These are phyloP conservation scores for Drosophila bocqueti DNA, from an alignment of 1,140 invertebrate genomes.

Conservation along the genomic window DNA sequence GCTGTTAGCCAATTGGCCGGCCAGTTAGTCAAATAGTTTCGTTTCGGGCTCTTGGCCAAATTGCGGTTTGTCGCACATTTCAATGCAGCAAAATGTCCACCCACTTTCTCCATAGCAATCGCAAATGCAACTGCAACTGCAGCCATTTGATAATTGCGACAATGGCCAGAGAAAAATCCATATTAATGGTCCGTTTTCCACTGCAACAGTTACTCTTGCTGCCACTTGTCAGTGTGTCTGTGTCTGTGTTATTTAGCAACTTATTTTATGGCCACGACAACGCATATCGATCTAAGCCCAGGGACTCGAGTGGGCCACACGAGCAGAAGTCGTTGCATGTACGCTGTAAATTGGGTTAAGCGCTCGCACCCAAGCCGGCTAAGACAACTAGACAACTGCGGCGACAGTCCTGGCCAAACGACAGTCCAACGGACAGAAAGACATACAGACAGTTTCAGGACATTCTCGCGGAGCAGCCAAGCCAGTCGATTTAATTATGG, in stretches of 20 bases:
- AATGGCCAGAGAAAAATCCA: constrained; percentile 58
- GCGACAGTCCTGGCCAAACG: constrained; percentile 27
- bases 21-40: constrained; percentile 61
- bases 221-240: constrained; percentile 5
- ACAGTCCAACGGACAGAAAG: background rate
- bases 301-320: constrained; percentile 31
- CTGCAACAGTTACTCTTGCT: constrained; percentile 35
- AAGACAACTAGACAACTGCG: constrained; percentile 41
- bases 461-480: constrained; percentile 39
- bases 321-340: constrained; percentile 41
- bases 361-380: constrained; percentile 27
- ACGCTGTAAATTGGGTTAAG: constrained; percentile 71
- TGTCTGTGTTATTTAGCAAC: constrained; percentile 18
- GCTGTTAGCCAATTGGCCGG: constrained; percentile 60
- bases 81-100: constrained; percentile 65
- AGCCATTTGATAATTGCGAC: constrained; percentile 70
- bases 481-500: constrained; percentile 69
- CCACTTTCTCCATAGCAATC: constrained; percentile 34
- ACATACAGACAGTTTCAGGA: constrained; percentile 40
- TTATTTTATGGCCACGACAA: constrained; percentile 68
- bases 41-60: constrained; percentile 67
- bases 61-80: constrained; percentile 67
- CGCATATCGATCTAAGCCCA: constrained; percentile 64
- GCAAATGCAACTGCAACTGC: constrained; percentile 40
- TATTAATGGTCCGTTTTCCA: constrained; percentile 55